phyloP scores from a whole-genome alignment of 2,888 invertebrate species.

The Pardosa pseudoannulata region DNA sequence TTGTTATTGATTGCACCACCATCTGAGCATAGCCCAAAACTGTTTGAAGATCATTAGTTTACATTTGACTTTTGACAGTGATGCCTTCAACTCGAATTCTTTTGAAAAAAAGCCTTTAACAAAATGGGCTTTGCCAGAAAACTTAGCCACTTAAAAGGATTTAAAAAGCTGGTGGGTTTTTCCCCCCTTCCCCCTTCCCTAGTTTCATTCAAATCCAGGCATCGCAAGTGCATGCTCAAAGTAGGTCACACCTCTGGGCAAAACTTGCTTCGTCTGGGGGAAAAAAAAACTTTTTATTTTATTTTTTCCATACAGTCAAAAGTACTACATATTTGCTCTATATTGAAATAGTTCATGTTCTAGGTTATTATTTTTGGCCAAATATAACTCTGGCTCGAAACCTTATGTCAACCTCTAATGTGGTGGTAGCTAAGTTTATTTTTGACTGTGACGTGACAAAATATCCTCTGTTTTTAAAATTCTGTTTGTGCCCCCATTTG shows the following conservation, averaged over 20 bases:
- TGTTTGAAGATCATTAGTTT: slow-evolving; percentile 72
- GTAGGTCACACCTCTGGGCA: slow-evolving; percentile 35
- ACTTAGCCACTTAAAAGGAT: slow-evolving; percentile 51
- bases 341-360: slow-evolving; percentile 53
- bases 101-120: slow-evolving; percentile 50
- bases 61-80: slow-evolving; percentile 65
- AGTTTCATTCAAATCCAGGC: slow-evolving; percentile 39
- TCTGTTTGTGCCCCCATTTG: slow-evolving; percentile 61
- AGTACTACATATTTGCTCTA: slow-evolving; percentile 66
- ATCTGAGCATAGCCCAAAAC: slow-evolving; percentile 73
- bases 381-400: slow-evolving; percentile 66
- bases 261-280: slow-evolving; percentile 64
- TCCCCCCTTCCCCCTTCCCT: slow-evolving; percentile 47
- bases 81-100: slow-evolving; percentile 64
- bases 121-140: slow-evolving; percentile 68
- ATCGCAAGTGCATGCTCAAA: slow-evolving; percentile 62
- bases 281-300: too few species aligned
- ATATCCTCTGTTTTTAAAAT: slow-evolving; percentile 64
- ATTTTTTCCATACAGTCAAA: slow-evolving; percentile 59
- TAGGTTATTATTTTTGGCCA: slow-evolving; percentile 68
- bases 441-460: slow-evolving; percentile 62
- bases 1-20: slow-evolving; percentile 73
- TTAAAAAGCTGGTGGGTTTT: slow-evolving; percentile 56
- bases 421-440: slow-evolving; percentile 73
- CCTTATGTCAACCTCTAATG: slow-evolving; percentile 47